Conservation (phyloP, 1,140 invertebrate genomes). For the Drosophila cardini region DNA sequence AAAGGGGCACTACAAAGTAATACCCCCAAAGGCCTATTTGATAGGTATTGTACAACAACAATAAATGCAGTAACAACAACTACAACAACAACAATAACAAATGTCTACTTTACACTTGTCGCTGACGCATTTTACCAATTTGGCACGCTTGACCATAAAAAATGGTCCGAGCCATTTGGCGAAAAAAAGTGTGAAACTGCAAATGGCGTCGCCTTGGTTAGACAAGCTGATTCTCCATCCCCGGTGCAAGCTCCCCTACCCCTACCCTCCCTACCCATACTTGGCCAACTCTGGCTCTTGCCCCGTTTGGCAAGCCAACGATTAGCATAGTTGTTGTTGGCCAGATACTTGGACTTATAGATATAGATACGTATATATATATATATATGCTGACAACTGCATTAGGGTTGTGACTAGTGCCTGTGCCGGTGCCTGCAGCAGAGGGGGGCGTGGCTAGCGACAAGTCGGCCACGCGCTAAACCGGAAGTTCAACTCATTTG, state of each 20-base stretch:
- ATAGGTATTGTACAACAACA: slow-evolving; percentile 64
- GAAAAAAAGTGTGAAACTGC: slow-evolving; percentile 80
- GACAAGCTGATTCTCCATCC: slow-evolving; percentile 41
- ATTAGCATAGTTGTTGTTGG: slow-evolving; percentile 78
- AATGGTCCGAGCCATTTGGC: slow-evolving; percentile 63
- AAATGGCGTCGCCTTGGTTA: slow-evolving; percentile 80
- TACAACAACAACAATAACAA: slow-evolving; percentile 12
- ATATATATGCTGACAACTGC: slow-evolving; percentile 59
- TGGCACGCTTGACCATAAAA: slow-evolving; percentile 81
- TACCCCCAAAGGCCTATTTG: slow-evolving; percentile 27
- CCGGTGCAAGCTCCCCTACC: neutral
- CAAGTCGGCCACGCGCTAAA: slow-evolving; percentile 72
- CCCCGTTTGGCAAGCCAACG: slow-evolving; percentile 68
- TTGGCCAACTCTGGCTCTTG: slow-evolving; percentile 57
- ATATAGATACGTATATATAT: slow-evolving; percentile 18
- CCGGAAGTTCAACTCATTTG: slow-evolving; percentile 79
- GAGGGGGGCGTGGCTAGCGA: slow-evolving; percentile 28
- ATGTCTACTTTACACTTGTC: slow-evolving; percentile 73
- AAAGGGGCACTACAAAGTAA: slow-evolving; percentile 23
- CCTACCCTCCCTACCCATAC: neutral
- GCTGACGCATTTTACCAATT: slow-evolving; percentile 81
- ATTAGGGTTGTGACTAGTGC: slow-evolving; percentile 51
- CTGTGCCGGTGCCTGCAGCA: neutral
- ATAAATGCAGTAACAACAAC: slow-evolving; percentile 12
- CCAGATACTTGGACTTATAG: slow-evolving; percentile 26